Conservation (phyloP, 1,140 invertebrate species). For the Macrosteles quadrilineatus region DNA sequence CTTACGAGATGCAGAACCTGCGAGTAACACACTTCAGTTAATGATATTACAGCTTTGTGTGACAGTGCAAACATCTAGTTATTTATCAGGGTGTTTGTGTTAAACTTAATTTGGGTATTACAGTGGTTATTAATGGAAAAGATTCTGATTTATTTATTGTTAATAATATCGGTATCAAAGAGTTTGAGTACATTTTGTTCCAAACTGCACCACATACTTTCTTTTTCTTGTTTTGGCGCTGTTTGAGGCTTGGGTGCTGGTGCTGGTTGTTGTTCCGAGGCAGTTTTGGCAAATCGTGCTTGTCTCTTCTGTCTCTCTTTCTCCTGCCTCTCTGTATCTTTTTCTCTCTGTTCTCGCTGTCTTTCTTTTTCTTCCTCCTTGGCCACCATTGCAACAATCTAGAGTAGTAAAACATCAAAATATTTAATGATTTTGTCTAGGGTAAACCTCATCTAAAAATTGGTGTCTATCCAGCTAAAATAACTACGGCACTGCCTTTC, state of each 20-base stretch:
- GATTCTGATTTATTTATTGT: too few species aligned
- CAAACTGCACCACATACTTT: too few species aligned
- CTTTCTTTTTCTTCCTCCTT: conserved; percentile 35
- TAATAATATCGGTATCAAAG: too few species aligned
- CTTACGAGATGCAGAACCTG: conserved; percentile 53
- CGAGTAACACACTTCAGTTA: conserved; percentile 8
- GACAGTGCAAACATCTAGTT: too few species aligned
- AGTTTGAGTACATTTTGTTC: too few species aligned
- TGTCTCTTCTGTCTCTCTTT: conserved; percentile 42
- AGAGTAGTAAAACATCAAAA: too few species aligned
- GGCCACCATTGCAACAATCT: conserved; percentile 43
- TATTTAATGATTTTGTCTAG: too few species aligned
- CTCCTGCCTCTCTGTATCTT: conserved; percentile 44
- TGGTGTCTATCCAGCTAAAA: too few species aligned
- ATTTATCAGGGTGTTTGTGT: too few species aligned
- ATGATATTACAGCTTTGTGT: conserved; percentile 23
- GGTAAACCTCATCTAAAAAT: too few species aligned
- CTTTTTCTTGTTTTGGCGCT: too few species aligned
- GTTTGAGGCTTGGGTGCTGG: background rate
- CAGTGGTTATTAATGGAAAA: conserved; percentile 5
- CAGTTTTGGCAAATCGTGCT: conserved; percentile 39
- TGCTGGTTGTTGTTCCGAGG: conserved; percentile 26
- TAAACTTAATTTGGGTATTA: conserved; percentile 21
- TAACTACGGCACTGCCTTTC: too few species aligned
- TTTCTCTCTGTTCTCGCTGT: conserved; percentile 31